Evolutionary conservation across 2,888 invertebrate species (phyloP).

Genomic region (Mesochorus sp.): DNA sequence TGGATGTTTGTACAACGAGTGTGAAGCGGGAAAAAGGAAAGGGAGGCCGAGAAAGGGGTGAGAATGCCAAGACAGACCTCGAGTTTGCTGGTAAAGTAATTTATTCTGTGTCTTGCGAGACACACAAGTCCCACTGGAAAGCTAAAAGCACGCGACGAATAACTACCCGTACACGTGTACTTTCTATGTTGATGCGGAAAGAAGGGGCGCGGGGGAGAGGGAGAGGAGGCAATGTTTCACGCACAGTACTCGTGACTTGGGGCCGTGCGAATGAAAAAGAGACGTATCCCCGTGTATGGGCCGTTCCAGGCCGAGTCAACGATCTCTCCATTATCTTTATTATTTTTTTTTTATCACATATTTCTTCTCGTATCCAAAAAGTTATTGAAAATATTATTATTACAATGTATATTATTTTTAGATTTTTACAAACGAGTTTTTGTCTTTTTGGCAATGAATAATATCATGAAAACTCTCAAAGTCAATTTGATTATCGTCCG

Average conservation of each 20-base stretch:
- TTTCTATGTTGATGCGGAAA: no score
- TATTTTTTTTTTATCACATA: no score
- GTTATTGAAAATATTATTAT: not conserved
- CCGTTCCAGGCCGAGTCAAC: not conserved
- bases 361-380: no score
- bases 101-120: constrained; percentile 60
- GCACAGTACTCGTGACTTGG: constrained; percentile 19
- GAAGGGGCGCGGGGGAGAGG: no score
- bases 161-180: constrained; percentile 38
- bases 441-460: no score
- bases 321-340: no score
- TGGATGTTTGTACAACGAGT: constrained; percentile 14
- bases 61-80: constrained; percentile 55
- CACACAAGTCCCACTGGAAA: constrained; percentile 47
- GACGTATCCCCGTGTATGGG: not conserved
- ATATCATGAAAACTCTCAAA: no score
- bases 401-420: no score
- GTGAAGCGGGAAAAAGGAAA: constrained; percentile 37
- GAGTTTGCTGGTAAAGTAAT: constrained; percentile 62
- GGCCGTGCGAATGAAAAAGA: constrained; percentile 18
- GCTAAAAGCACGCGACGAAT: constrained; percentile 49
- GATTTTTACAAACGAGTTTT: no score
- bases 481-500: no score
- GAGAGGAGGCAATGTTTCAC: constrained; percentile 33
- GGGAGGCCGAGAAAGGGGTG: constrained; percentile 34